Base-by-base conservation (phyloP, 2,888 invertebrate species). In the Stegana nigrithorax region DNA sequence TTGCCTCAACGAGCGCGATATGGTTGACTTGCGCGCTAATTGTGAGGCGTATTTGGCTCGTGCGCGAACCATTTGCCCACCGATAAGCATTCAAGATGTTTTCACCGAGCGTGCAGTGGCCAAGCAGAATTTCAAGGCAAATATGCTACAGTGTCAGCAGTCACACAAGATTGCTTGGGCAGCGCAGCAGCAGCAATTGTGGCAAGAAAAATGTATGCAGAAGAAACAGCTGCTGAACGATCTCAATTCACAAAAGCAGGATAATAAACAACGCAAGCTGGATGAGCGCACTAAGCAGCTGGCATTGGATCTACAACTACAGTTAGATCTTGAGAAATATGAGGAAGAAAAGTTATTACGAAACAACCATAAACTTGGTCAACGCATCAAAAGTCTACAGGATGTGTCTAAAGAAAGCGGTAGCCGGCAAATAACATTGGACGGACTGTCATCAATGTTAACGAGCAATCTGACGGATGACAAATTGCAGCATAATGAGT, bases 1-100 rank as follows among this genome's bases (percentile, higher is more conserved):
- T 0, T 85, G 85, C 36, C 66, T 86, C 2, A 78, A 83, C 0
- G 78, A 81, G 47, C 72, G 80, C 7, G 81, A 84, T 62, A 66
- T 86, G 2, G 17, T 64, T 62, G 77, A 81, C 47, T 71, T 85
- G 57, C 8, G 72, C 75, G n/a, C 66, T 68, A 19, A 27, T 12
- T 85, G 79, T 42, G 62, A 65, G 2, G 65, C 65, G 2, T 84
- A 84, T 58, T 72, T 14, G 64, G 71, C 7, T 63, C 1, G 75
- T 82, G 0, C 65, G 67, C 4, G 63, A 73, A 12, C 87, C 88
- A 0, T 88, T 88, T 62, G 88, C 88, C 0, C 86, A 87, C 42
- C 84, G 87, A 85, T 88, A 14, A 87, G 87, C 0, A 87, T 89
- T 71, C 84, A 86, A 17, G 86, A 87, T 72, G 86, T 89, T 4